Evolutionary conservation across 2,113 vertebrate genomes (phyloP), one percentile per base, ranked within the genome.

Genomic region (Hiodon tergisus): DNA sequence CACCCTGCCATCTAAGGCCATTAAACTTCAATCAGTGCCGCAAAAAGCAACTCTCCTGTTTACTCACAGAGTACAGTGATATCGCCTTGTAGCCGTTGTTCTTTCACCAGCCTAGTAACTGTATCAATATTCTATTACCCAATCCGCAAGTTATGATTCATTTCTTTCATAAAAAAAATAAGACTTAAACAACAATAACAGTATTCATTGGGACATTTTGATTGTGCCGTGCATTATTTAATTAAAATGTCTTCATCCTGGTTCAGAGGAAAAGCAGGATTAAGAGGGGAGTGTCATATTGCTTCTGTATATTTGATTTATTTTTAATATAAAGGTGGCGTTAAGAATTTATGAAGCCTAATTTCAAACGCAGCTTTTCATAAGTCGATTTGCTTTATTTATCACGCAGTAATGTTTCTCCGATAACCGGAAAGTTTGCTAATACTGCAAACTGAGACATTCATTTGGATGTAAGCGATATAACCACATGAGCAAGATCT

Each of bases 291-390:
- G 91, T 90, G 83, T 86, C 91, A 91, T 92, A 92, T 90, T 90
- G 90, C 88, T 91, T 92, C 89, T 92, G 91, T 92, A 91, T 93
- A 91, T 94, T 92, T 94, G 91, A 93, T 93, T 92, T 93, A 92
- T 88, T 91, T 85, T 91, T 92, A 91, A 89, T 91, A 92, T 91
- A 88, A 92, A 93, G 91, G 90, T 80, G 91, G 91, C 93, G 87
- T 94, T 94, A 94, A 93, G 89, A 94, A 94, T 93, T 91, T 92
- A 95, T 94, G 91, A 92, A 83, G 86, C 88, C 91, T 89, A 86
- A 84, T 84, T 91, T 92, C 86, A 90, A 92, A 92, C 77, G 86
- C 83, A 85, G 87, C 89, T 91, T 93, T 92, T 92, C 87, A 87
- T 86, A 88, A 91, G 91, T 91, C 91, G 92, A 93, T 93, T 92